Percentiles rank a stretch among this genome's conserved stretches.
Evolutionary conservation across 2,888 invertebrate genomes (phyloP).

Genomic region (Aplocera efformata): DNA sequence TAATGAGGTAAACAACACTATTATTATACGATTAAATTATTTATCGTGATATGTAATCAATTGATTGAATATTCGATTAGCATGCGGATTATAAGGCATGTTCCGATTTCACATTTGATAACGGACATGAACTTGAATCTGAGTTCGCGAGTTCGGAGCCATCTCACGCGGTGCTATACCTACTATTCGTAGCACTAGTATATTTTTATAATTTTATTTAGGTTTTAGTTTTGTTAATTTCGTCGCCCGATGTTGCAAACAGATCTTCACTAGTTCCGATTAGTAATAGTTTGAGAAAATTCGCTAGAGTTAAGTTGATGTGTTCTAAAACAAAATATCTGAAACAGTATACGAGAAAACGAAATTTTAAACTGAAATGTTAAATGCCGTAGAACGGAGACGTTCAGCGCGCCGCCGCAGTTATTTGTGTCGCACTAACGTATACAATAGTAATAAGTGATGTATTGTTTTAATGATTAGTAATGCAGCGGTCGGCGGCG

Average conservation of each 20-base stretch:
- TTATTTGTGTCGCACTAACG: constrained; percentile 34
- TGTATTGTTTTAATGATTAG: constrained; percentile 33
- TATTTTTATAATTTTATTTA: constrained; percentile 51
- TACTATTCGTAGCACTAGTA: constrained; percentile 55
- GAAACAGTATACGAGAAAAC: constrained; percentile 77
- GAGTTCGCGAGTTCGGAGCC: constrained; percentile 56
- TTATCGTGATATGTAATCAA: too few relatives aligned
- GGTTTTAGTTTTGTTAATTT: constrained; percentile 41
- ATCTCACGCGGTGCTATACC: constrained; percentile 61
- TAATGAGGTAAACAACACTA: too few relatives aligned
- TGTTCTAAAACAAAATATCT: constrained; percentile 79
- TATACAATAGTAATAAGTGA: constrained; percentile 43
- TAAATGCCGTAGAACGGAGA: constrained; percentile 59
- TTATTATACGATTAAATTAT: too few relatives aligned
- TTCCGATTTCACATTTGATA: too few relatives aligned
- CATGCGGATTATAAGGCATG: too few relatives aligned
- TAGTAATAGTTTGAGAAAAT: constrained; percentile 55
- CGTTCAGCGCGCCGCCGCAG: constrained; percentile 50
- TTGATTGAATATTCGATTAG: too few relatives aligned
- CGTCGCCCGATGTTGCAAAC: constrained; percentile 37
- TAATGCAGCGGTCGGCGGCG: constrained; percentile 52
- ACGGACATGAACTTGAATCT: too few relatives aligned
- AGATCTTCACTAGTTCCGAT: constrained; percentile 43
- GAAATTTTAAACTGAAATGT: constrained; percentile 57
- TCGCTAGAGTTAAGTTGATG: constrained; percentile 70